Conservation (phyloP, 2,888 invertebrate genomes). For the Labia minor region DNA sequence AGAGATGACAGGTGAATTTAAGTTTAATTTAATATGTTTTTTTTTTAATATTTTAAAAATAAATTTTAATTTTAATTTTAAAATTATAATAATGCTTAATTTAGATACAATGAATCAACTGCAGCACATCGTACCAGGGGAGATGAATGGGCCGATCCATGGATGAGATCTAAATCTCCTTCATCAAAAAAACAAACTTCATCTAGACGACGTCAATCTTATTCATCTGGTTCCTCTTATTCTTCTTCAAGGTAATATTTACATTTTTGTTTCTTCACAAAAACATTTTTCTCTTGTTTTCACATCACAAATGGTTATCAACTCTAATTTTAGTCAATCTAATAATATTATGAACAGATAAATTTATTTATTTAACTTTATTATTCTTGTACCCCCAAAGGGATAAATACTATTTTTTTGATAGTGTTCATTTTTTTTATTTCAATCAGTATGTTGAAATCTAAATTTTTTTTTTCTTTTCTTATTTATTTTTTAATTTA, state of each 20-base stretch:
- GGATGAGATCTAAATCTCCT: slow-evolving; percentile 70
- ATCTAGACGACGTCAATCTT: slow-evolving; percentile 44
- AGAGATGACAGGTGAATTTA: slow-evolving; percentile 29
- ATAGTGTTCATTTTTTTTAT: too few species aligned
- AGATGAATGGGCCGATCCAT: slow-evolving; percentile 93
- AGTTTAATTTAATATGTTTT: background rate
- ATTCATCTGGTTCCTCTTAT: slow-evolving; percentile 62
- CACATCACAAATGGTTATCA: too few species aligned
- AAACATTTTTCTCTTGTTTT: too few species aligned
- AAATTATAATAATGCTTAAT: background rate
- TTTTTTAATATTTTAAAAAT: background rate
- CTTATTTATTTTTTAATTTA: too few species aligned
- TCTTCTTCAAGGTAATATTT: slow-evolving; percentile 48
- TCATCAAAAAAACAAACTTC: slow-evolving; percentile 45
- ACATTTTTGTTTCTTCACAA: too few species aligned
- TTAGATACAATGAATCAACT: background rate
- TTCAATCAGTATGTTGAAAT: too few species aligned
- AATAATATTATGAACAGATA: too few species aligned
- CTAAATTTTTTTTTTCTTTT: too few species aligned
- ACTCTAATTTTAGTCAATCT: too few species aligned
- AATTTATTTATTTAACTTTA: too few species aligned
- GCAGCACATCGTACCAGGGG: slow-evolving; percentile 37
- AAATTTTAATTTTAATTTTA: background rate
- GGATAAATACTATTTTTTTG: too few species aligned
- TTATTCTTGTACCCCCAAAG: too few species aligned